Evolutionary conservation across 2,797 vertebrate genomes (phyloP).

Genomic region (Decapterus maruadsi): DNA sequence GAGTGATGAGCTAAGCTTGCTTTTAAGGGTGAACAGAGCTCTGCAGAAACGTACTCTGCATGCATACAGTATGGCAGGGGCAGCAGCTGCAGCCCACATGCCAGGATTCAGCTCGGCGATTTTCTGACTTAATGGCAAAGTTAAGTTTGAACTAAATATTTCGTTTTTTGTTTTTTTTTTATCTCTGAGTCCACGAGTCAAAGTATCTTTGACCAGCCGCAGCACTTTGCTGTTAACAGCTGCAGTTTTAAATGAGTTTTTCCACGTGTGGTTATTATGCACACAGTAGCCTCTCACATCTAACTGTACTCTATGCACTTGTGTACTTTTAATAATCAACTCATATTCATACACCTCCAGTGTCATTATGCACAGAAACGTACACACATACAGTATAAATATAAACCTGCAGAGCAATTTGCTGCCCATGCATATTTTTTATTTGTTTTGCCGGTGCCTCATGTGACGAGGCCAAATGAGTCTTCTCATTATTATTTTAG

Average conservation of each 20-base stretch:
- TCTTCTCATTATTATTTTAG: neutral
- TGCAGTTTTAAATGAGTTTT: constrained; percentile 54
- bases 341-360: constrained; percentile 3
- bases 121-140: constrained; percentile 34
- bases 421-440: neutral
- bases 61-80: too few relatives aligned
- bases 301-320: neutral
- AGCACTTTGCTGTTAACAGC: constrained; percentile 56
- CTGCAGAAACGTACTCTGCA: neutral
- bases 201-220: constrained; percentile 41
- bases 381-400: neutral
- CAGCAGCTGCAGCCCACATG: constrained; percentile 1
- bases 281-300: constrained; percentile 27
- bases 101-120: constrained; percentile 1
- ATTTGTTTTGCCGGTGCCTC: neutral
- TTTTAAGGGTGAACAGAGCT: neutral
- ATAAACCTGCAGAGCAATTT: neutral
- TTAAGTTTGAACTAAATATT: constrained; percentile 46
- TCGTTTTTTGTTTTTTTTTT: constrained; percentile 4
- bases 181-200: constrained; percentile 26
- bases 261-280: constrained; percentile 32
- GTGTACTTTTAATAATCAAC: constrained; percentile 11
- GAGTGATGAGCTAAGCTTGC: neutral
- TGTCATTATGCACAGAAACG: neutral
- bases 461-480: neutral